These are phyloP conservation scores for Dissostichus mawsoni DNA, from an alignment of 2,113 vertebrate genomes.

Conservation along the genomic window DNA sequence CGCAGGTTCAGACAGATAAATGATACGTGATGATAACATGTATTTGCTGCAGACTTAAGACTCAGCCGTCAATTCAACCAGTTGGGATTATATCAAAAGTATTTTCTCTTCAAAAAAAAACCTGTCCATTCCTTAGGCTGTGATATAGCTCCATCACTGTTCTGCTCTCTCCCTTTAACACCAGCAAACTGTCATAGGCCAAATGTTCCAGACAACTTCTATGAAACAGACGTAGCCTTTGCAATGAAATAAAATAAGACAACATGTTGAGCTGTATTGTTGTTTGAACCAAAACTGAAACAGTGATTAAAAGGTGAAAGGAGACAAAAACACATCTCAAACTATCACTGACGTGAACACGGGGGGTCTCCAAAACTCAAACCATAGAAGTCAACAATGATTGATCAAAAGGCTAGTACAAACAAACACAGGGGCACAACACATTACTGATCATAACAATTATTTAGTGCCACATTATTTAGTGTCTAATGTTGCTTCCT, in stretches of 20 bases:
- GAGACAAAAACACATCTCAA: neutral
- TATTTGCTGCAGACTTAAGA: neutral
- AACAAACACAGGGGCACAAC: neutral
- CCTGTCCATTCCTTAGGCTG: neutral
- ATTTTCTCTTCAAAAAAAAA: neutral
- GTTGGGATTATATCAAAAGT: neutral
- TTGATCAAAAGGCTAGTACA: neutral
- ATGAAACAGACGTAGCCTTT: neutral
- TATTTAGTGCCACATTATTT: neutral
- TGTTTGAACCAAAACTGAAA: constrained; percentile 10
- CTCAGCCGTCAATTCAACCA: neutral
- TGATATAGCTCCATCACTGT: neutral
- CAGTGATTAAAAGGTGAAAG: neutral
- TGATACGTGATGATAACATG: neutral
- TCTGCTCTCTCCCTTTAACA: neutral
- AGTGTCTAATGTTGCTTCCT: neutral
- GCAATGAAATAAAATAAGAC: neutral
- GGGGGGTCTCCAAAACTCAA: neutral
- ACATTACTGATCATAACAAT: neutral
- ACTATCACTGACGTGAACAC: constrained; percentile 23
- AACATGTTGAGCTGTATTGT: neutral
- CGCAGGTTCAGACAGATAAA: neutral
- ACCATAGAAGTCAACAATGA: too few relatives aligned
- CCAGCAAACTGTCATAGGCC: neutral
- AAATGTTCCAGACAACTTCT: neutral